Base-by-base conservation (phyloP, 2,797 vertebrate genomes). In the Ispidina picta region DNA sequence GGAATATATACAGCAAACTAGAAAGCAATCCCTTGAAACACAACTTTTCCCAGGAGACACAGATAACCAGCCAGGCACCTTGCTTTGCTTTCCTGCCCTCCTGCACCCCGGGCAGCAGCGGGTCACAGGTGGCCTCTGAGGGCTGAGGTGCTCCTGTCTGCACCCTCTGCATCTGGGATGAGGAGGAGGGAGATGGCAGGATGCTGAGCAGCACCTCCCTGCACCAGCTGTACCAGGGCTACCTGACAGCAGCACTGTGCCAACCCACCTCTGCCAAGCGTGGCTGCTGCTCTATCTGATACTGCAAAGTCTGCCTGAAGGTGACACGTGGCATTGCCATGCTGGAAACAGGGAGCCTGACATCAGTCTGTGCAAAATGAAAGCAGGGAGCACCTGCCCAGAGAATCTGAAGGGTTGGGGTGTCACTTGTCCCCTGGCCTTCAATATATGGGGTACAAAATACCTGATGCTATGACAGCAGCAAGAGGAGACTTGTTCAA, bases 1-100 rank as follows among this genome's bases (percentile, higher is more conserved):
- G 90, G 25, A 90, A 91, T 96, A 95, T 92, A 83, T 93, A 96
- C 95, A 95, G 83, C 4, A 10, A 63, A 90, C 54, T 94, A 93
- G 43, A 93, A 84, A 92, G 86, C 69, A 75, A 94, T 83, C 86
- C 81, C 84, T 94, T 94, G 85, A 80, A 88, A 90, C 70, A 88
- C 51, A 86, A n/a, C 65, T 86, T 84, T 84, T 80, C 86, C 74
- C 2, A 2, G 60, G 89, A 95, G 89, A 94, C 91, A 90, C 81
- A 84, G 88, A 88, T 18, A 55, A 87, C 82, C 86, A 91, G 72
- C 51, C 77, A 83, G 68, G 75, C 58, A 83, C 74, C 68, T 88
- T 89, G 63, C 64, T 86, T 73, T 73, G 46, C 70, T 91, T 77
- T 88, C 83, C 72, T 70, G 48, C 85, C 78, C 81, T 93, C 48